Evolutionary conservation across 2,888 invertebrate species (phyloP).

Genomic region (Megaustenia siamemsis): DNA sequence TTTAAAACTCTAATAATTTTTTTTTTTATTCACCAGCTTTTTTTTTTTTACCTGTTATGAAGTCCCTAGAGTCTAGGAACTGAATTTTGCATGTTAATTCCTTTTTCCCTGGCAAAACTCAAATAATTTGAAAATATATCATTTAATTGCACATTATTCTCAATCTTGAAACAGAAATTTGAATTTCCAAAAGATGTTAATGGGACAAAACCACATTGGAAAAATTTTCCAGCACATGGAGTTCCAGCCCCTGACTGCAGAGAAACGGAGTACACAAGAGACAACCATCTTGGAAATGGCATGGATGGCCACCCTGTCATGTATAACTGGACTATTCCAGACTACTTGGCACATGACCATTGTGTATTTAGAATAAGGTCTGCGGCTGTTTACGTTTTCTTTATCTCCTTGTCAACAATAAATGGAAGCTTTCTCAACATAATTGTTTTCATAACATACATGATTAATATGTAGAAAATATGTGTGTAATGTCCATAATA

Average conservation of each 20-base stretch:
- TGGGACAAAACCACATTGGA: constrained; percentile 73
- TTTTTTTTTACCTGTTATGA: too few relatives aligned
- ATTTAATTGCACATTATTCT: not conserved
- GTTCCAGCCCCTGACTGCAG: constrained; percentile 77
- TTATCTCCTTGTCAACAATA: too few relatives aligned
- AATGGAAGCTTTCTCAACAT: too few relatives aligned
- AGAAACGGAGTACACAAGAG: constrained; percentile 77
- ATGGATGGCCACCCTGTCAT: constrained; percentile 74
- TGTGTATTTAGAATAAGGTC: constrained; percentile 79
- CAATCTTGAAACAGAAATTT: constrained; percentile 58
- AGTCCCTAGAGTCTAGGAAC: too few relatives aligned
- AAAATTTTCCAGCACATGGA: constrained; percentile 73
- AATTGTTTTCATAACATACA: too few relatives aligned
- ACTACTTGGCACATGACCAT: constrained; percentile 69
- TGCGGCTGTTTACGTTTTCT: not conserved
- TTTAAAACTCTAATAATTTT: too few relatives aligned
- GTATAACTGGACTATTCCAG: constrained; percentile 79
- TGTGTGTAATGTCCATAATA: too few relatives aligned
- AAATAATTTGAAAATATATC: not conserved
- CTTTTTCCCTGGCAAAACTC: too few relatives aligned
- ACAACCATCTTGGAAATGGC: constrained; percentile 80
- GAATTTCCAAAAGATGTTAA: constrained; percentile 60
- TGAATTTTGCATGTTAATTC: too few relatives aligned
- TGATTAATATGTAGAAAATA: too few relatives aligned
- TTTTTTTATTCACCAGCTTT: too few relatives aligned